Evolutionary conservation across 2,888 invertebrate species (phyloP).

Genomic region (Athripsodes cinereus): DNA sequence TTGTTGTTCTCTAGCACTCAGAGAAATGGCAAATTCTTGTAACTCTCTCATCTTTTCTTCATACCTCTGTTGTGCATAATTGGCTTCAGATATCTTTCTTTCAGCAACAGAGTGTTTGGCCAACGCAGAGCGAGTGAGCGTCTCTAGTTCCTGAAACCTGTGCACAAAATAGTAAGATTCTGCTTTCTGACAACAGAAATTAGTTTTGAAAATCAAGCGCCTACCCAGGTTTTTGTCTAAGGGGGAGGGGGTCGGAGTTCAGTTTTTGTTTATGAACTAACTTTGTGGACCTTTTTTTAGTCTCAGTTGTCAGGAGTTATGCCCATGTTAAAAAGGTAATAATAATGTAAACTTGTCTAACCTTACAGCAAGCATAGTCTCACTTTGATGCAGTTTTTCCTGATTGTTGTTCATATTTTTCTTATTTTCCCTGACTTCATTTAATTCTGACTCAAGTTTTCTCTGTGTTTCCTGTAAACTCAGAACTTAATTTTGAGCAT

Average conservation of each 20-base stretch:
- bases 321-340: no score
- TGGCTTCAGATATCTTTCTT: conserved; percentile 50
- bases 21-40: conserved; percentile 50
- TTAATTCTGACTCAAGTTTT: conserved; percentile 42
- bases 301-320: no score
- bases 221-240: no score
- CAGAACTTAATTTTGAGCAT: no score
- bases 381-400: conserved; percentile 32
- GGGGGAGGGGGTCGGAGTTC: no score
- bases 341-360: no score
- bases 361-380: conserved; percentile 44
- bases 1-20: conserved; percentile 53
- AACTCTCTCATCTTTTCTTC: conserved; percentile 52
- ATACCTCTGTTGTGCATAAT: conserved; percentile 48
- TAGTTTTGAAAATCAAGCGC: no score
- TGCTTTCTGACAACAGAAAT: neutral
- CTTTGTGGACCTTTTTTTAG: no score
- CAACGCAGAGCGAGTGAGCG: conserved; percentile 50
- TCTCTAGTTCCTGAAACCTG: conserved; percentile 47
- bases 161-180: conserved; percentile 12
- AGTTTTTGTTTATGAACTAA: no score
- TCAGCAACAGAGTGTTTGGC: conserved; percentile 56
- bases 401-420: conserved; percentile 11
- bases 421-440: conserved; percentile 40
- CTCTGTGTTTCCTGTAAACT: conserved; percentile 40